Percentiles rank a stretch among this genome's conserved stretches.
Evolutionary conservation across 2,113 vertebrate genomes (phyloP).

Genomic region (Lonchura striata): DNA sequence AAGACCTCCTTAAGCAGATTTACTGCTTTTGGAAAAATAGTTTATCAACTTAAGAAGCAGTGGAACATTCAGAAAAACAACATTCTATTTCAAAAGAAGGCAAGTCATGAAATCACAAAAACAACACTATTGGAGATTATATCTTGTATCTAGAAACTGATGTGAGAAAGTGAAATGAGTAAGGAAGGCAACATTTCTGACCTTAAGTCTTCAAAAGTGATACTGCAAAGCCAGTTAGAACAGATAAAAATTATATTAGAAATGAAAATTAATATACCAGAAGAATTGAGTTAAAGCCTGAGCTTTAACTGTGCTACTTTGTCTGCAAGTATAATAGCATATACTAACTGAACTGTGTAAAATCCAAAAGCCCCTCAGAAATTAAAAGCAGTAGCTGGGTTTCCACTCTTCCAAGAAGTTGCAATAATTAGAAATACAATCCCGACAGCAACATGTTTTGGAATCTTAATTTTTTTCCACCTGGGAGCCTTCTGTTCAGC

Average conservation of each 20-base stretch:
- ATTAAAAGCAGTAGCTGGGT: neutral
- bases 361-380: neutral
- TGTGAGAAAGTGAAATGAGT: neutral
- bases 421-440: neutral
- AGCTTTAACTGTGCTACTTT: neutral
- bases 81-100: neutral
- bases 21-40: neutral
- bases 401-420: neutral
- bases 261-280: neutral
- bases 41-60: neutral
- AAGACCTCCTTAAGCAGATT: neutral
- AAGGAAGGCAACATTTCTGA: neutral
- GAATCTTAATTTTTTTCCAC: neutral
- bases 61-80: neutral
- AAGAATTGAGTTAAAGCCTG: neutral
- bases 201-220: neutral
- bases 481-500: neutral
- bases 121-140: neutral
- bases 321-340: neutral
- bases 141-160: neutral
- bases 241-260: neutral
- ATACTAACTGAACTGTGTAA: neutral
- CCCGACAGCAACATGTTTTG: neutral
- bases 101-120: neutral
- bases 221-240: neutral